These are phyloP conservation scores for Menidia menidia DNA, from an alignment of 2,797 vertebrate genomes.

Conservation along the genomic window DNA sequence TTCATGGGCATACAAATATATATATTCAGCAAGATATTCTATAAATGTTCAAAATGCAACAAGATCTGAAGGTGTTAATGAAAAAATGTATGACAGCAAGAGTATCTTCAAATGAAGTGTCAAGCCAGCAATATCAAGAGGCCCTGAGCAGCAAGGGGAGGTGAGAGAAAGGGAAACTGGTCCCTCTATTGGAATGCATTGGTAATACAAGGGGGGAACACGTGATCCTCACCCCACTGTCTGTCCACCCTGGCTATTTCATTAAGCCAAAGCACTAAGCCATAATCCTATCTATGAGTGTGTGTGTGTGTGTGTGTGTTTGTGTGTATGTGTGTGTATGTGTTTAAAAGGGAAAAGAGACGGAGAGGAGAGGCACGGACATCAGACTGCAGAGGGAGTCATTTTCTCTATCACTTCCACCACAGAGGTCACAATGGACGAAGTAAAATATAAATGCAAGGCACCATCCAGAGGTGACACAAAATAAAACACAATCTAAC, in stretches of 20 bases:
- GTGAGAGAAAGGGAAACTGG: slow-evolving; percentile 66
- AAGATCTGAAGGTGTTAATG: neutral
- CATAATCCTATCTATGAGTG: slow-evolving; percentile 63
- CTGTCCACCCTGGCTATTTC: slow-evolving; percentile 48
- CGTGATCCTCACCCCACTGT: slow-evolving; percentile 49
- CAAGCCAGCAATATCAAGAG: slow-evolving; percentile 2
- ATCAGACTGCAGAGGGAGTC: slow-evolving; percentile 31
- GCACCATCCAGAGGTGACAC: slow-evolving; percentile 39
- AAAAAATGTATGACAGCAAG: neutral
- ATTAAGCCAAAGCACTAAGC: slow-evolving; percentile 67
- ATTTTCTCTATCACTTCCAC: slow-evolving; percentile 44
- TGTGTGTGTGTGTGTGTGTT: slow-evolving; percentile 33
- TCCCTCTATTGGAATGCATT: slow-evolving; percentile 78
- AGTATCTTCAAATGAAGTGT: neutral
- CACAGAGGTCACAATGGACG: slow-evolving; percentile 31
- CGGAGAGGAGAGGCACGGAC: slow-evolving; percentile 19
- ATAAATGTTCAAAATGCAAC: too few relatives aligned
- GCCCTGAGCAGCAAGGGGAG: slow-evolving; percentile 23
- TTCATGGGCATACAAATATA: too few relatives aligned
- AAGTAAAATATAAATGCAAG: slow-evolving; percentile 17
- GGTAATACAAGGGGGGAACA: slow-evolving; percentile 70
- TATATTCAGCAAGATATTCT: too few relatives aligned
- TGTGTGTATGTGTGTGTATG: slow-evolving; percentile 33
- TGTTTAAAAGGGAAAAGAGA: slow-evolving; percentile 1
- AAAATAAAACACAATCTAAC: slow-evolving; percentile 20